These are phyloP conservation scores for Lapara coniferarum DNA, from an alignment of 2,888 invertebrate species.

Conservation along the genomic window DNA sequence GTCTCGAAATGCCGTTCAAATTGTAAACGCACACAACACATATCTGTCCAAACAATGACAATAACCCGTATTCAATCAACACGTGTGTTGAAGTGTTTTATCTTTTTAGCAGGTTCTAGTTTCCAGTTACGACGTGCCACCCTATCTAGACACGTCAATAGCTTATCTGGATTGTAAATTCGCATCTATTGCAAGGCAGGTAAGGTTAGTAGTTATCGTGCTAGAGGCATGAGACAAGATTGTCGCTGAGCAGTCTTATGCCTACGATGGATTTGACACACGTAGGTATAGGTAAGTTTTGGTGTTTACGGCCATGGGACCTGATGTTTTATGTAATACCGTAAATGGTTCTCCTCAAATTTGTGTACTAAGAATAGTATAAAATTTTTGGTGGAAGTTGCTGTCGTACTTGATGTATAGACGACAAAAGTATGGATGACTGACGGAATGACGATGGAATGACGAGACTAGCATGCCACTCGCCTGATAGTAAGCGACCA, in stretches of 20 bases:
- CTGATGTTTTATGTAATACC: constrained; percentile 4
- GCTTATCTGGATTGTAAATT: not conserved
- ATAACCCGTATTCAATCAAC: constrained; percentile 63
- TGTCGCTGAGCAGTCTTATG: not conserved
- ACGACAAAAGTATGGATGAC: too few relatives aligned
- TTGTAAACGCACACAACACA: constrained; percentile 38
- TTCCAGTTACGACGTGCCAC: constrained; percentile 39
- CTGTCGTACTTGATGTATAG: not conserved
- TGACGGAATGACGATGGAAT: too few relatives aligned
- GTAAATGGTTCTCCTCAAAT: not conserved
- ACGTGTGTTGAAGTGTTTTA: constrained; percentile 60
- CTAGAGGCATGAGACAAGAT: not conserved
- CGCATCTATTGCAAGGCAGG: not conserved
- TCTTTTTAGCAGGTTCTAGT: constrained; percentile 65
- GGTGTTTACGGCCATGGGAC: not conserved
- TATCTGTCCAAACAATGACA: constrained; percentile 42
- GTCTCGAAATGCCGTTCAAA: constrained; percentile 38
- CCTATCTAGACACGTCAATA: constrained; percentile 20
- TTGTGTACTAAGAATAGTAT: not conserved
- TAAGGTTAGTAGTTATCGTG: not conserved
- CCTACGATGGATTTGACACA: not conserved
- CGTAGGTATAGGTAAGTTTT: not conserved
- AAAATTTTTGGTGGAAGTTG: not conserved
- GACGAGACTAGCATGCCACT: too few relatives aligned
- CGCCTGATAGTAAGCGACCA: too few relatives aligned